Conservation (phyloP, 2,888 invertebrate species). For the Odontocerum albicorne region DNA sequence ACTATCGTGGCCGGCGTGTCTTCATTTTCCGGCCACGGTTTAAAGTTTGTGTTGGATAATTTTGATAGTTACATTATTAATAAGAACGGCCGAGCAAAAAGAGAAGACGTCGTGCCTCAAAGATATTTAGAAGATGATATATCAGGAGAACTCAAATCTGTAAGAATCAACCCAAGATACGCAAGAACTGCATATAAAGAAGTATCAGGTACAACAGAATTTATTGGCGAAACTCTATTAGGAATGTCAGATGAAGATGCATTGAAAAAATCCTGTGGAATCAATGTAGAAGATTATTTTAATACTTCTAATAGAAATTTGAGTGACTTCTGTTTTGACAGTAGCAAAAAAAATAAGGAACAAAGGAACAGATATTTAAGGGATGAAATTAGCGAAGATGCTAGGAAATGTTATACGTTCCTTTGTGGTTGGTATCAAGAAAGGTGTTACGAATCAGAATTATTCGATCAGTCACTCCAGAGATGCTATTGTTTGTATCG, state of each 20-base stretch:
- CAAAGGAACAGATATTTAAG: background rate
- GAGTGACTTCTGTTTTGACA: conserved; percentile 12
- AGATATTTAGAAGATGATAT: too few relatives aligned
- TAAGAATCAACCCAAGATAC: background rate
- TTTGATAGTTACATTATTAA: too few relatives aligned
- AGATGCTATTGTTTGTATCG: conserved; percentile 14
- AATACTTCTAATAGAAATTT: background rate
- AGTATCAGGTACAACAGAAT: background rate
- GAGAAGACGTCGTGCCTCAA: too few relatives aligned
- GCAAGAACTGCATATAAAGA: background rate
- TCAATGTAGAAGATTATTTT: conserved; percentile 4
- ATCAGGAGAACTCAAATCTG: too few relatives aligned
- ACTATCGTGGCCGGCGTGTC: too few relatives aligned
- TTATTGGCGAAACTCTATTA: background rate
- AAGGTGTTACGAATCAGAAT: conserved; percentile 3
- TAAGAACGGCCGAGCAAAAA: too few relatives aligned
- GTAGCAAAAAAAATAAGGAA: background rate
- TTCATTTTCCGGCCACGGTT: too few relatives aligned
- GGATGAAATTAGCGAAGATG: conserved; percentile 6
- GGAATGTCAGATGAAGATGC: background rate
- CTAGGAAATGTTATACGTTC: conserved; percentile 11
- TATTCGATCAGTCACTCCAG: background rate
- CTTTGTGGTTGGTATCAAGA: conserved; percentile 21
- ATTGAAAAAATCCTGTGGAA: conserved; percentile 1
- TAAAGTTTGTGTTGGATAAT: too few relatives aligned